These are phyloP conservation scores for Corythucha ciliata DNA, from an alignment of 2,888 invertebrate genomes.

Conservation along the genomic window DNA sequence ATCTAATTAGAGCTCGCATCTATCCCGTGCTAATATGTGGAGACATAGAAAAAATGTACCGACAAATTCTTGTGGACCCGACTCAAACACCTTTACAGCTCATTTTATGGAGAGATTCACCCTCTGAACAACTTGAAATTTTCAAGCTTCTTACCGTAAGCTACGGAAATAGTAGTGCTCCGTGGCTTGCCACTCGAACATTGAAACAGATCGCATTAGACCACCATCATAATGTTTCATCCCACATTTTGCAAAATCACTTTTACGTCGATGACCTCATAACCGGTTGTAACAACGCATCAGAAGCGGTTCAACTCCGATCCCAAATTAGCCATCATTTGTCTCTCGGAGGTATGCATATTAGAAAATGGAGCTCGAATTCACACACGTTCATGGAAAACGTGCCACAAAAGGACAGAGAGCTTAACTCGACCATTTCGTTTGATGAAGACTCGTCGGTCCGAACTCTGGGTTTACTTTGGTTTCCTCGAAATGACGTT, in stretches of 20 bases:
- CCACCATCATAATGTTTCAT: not conserved
- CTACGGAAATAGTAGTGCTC: constrained; percentile 33
- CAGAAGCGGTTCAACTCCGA: too few relatives aligned
- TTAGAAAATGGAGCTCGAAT: too few relatives aligned
- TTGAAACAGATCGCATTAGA: not conserved
- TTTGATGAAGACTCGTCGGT: not conserved
- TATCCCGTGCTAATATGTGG: constrained; percentile 24
- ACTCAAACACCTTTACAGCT: constrained; percentile 29
- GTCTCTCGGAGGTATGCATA: too few relatives aligned
- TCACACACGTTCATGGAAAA: too few relatives aligned
- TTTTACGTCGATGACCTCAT: not conserved
- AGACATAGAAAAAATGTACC: constrained; percentile 36
- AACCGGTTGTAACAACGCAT: too few relatives aligned
- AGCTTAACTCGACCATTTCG: not conserved
- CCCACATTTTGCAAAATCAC: not conserved
- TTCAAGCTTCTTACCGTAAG: constrained; percentile 32
- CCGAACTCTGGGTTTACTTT: constrained; percentile 14
- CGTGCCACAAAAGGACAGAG: not conserved
- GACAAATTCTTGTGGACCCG: constrained; percentile 29
- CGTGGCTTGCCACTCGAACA: constrained; percentile 19
- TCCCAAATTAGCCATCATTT: too few relatives aligned
- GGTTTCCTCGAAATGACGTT: constrained; percentile 6
- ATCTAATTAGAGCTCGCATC: constrained; percentile 20
- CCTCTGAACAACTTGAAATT: constrained; percentile 22
- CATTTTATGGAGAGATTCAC: constrained; percentile 34